Evolutionary conservation across 2,113 vertebrate genomes (phyloP), one percentile per base, ranked within the genome.

Genomic region (Pterocles gutturalis): DNA sequence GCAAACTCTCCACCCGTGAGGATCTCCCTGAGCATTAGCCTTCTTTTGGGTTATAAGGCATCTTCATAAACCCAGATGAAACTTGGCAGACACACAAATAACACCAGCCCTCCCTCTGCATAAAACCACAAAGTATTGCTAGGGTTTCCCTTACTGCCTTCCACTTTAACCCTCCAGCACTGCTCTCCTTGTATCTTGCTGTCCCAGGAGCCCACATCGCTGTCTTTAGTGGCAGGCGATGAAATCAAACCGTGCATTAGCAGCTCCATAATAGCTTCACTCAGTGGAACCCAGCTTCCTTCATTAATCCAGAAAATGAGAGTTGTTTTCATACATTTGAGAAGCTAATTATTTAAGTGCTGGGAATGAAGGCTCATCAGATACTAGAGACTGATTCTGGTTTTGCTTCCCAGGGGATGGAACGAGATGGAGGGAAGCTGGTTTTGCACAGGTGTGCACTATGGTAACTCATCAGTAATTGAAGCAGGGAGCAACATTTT

Each of bases 271-370:
- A 97, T 94, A 95, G 96, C 95, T 69, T 84, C 79, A 87, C 91
- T 93, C 83, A 73, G 95, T 94, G 97, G 95, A 96, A 93, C 97
- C 81, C 95, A 80, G 80, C 93, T 96, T 95, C 94, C 96, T 95
- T 97, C 97, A 97, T 97, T 97, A 97, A 97, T 96, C 96, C 94
- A 95, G 91, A 95, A 97, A 97, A 96, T 93, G 91, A 97, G 94
- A 93, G 78, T 88, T 97, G 96, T 81, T 97, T 95, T 96, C 0
- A 20, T 91, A 93, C 89, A 95, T 95, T 94, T 91, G 88, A 95
- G 94, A 71, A 96, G 96, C 92, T 97, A 97, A 97, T 97, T 97
- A 97, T 97, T 96, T 96, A 96, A 97, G 96, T 97, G 96, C 87
- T 94, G 95, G 96, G 96, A 97, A 98, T 97, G 97, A 97, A 94